Evolutionary conservation across 2,888 invertebrate species (phyloP), one percentile per base, ranked within the genome.

Genomic region (Euspilapteryx auroguttella): DNA sequence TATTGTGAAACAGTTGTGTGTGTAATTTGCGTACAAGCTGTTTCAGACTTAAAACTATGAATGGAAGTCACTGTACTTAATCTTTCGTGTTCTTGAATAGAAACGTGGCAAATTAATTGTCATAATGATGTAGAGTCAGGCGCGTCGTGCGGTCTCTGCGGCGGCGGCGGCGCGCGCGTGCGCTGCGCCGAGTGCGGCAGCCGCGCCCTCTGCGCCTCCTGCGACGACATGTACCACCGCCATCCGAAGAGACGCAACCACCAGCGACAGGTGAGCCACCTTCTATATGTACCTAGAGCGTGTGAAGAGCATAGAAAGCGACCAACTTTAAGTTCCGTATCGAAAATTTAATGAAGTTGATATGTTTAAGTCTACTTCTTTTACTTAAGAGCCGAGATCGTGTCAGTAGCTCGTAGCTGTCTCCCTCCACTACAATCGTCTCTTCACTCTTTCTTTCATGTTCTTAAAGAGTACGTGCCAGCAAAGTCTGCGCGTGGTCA

Each of bases 161-260:
- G 94, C 15, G 87, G 87, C 3, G 85, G 87, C 9, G 82, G 83
- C 29, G 87, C 93, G 2, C 83, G 86, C 38, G 87, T 94, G 5
- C 82, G 85, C 21, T 94, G 94, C 64, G 83, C 89, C 32, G 86
- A 87, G 53, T 94, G 94, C 59, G 80, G 81, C 21, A 82, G 84
- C 12, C 90, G 91, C 46, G 87, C 88, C 31, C 92, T 93, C 42
- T 94, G 94, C 55, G 83, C 87, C 32, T 89, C 91, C 24, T 94
- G 94, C 68, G 94, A 94, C 55, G 92, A 93, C 54, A 93, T 94
- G 89, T 94, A 91, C 64, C 94, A 94, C 59, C 81, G 92, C 37
- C 94, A 94, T 57, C 94, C 94, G 1, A 93, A 94, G 49, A 78
- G 94, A 35, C 85, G 88, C 41, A 78, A 81, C 37, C 94, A 94